Evolutionary conservation across 2,113 vertebrate genomes (phyloP).

Genomic region (Pterocles gutturalis): DNA sequence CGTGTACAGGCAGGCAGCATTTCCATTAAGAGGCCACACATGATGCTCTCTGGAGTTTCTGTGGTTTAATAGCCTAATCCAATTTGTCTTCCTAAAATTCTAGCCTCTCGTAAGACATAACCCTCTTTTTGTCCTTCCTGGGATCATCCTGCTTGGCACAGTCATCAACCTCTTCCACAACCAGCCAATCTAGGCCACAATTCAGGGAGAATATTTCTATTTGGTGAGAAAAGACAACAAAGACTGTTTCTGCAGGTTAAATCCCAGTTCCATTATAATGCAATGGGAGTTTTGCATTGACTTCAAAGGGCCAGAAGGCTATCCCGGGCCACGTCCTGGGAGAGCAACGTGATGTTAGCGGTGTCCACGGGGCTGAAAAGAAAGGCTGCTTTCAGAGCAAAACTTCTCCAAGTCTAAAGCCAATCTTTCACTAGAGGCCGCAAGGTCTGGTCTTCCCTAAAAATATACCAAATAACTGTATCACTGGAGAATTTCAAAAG

Average conservation of each 20-base stretch:
- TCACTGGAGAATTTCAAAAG: conserved; percentile 47
- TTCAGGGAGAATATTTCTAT: not conserved
- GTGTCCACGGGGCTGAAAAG: not conserved
- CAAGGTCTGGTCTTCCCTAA: conserved; percentile 32
- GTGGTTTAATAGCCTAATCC: not conserved
- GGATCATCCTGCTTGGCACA: not conserved
- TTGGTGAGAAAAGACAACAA: conserved; percentile 28
- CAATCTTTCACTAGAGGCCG: not conserved
- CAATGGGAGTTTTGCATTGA: not conserved
- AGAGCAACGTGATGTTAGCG: not conserved
- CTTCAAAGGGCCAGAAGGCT: conserved; percentile 43
- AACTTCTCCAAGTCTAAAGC: conserved; percentile 39
- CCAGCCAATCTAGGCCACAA: not conserved
- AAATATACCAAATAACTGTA: conserved; percentile 54
- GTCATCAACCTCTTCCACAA: not conserved
- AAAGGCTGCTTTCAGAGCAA: conserved; percentile 6
- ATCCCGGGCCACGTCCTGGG: not conserved
- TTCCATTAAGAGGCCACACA: conserved; percentile 1
- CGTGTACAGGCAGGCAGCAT: not conserved
- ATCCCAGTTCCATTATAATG: not conserved
- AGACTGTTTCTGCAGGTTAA: conserved; percentile 19
- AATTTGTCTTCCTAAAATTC: conserved; percentile 21
- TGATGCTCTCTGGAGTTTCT: conserved; percentile 7
- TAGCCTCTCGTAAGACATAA: not conserved
- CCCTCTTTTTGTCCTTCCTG: not conserved